Conservation (phyloP, 1,140 invertebrate species). For the Paracyclopina nana region DNA sequence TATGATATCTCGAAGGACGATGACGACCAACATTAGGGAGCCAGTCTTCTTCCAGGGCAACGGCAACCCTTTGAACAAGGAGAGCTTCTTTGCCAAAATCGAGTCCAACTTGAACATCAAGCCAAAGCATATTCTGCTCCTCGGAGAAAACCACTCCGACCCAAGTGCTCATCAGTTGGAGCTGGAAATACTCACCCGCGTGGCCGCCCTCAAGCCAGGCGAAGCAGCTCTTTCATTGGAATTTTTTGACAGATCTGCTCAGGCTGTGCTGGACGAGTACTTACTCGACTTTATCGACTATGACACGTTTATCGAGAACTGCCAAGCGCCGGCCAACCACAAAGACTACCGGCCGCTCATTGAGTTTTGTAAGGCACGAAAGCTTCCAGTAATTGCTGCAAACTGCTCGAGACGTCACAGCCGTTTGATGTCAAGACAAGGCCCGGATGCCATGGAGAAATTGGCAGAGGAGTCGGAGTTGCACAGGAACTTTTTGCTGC, state of each 20-base stretch:
- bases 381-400: not conserved
- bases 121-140: not conserved
- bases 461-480: not conserved
- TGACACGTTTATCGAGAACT: conserved; percentile 9
- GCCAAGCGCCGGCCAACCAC: conserved; percentile 1
- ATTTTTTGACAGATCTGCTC: conserved; percentile 7
- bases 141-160: conserved; percentile 10
- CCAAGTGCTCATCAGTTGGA: not conserved
- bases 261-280: conserved; percentile 10
- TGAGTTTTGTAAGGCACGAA: conserved; percentile 3
- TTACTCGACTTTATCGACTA: not conserved
- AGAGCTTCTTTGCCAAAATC: too few species aligned
- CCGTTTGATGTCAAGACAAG: not conserved
- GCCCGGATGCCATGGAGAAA: not conserved
- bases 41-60: too few species aligned
- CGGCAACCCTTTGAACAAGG: too few species aligned
- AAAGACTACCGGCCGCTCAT: conserved; percentile 7
- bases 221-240: conserved; percentile 6
- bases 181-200: not conserved
- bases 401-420: conserved; percentile 5
- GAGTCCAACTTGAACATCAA: too few species aligned
- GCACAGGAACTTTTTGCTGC: not conserved
- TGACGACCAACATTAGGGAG: too few species aligned
- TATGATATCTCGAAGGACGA: too few species aligned
- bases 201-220: not conserved